These are phyloP conservation scores for Drosophila mulleri DNA, from an alignment of 2,888 invertebrate genomes.

Conservation along the genomic window DNA sequence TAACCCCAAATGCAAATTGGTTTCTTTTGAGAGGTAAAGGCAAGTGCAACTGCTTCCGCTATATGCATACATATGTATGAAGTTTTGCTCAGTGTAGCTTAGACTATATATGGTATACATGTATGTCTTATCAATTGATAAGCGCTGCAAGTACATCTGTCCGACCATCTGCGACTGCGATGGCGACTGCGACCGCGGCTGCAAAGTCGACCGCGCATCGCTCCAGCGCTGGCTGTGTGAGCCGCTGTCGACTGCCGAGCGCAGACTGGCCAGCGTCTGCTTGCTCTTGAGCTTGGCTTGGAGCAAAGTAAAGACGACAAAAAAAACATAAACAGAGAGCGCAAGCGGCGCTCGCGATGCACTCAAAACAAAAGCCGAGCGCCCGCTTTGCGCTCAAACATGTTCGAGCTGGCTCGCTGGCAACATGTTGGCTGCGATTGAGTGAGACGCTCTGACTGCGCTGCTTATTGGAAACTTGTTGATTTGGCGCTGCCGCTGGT, in stretches of 20 bases:
- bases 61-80: neutral
- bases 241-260: slow-evolving; percentile 13
- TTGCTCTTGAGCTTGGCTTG: slow-evolving; percentile 59
- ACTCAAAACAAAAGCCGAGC: slow-evolving; percentile 48
- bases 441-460: slow-evolving; percentile 35
- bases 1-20: slow-evolving; percentile 82
- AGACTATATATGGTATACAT: neutral
- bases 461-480: slow-evolving; percentile 57
- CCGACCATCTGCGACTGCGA: neutral
- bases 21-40: neutral
- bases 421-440: slow-evolving; percentile 41
- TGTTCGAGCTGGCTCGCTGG: slow-evolving; percentile 32
- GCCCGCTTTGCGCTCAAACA: slow-evolving; percentile 47
- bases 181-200: neutral
- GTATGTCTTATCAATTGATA: slow-evolving; percentile 41
- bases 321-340: slow-evolving; percentile 63
- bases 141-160: slow-evolving; percentile 32
- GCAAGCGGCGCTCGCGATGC: slow-evolving; percentile 19
- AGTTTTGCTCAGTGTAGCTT: slow-evolving; percentile 1
- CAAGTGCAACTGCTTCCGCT: slow-evolving; percentile 51
- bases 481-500: slow-evolving; percentile 45
- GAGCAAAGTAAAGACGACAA: neutral
- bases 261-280: slow-evolving; percentile 9
- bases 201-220: neutral
- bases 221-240: neutral